These are phyloP conservation scores for Palloptera scutellata DNA, from an alignment of 2,888 invertebrate genomes.

Conservation along the genomic window DNA sequence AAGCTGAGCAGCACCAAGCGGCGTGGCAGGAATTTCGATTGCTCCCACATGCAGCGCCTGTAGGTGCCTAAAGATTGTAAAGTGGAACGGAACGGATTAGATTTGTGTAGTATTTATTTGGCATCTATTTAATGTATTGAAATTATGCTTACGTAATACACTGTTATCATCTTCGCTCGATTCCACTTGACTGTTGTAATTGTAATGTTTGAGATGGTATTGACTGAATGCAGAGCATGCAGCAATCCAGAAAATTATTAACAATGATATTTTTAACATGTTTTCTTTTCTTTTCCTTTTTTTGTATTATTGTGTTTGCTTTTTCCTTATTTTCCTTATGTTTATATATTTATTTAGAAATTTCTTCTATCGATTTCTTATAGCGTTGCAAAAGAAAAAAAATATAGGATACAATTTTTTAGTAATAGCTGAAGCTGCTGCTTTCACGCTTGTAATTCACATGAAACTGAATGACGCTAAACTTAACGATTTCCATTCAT, in stretches of 20 bases:
- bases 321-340: too few relatives aligned
- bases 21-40: slow-evolving; percentile 59
- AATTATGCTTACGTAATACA: slow-evolving; percentile 40
- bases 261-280: not conserved
- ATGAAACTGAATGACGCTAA: too few relatives aligned
- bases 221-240: slow-evolving; percentile 51
- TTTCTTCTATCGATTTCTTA: too few relatives aligned
- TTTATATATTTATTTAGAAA: too few relatives aligned
- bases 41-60: slow-evolving; percentile 63
- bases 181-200: slow-evolving; percentile 52
- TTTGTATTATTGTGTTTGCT: too few relatives aligned
- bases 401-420: too few relatives aligned
- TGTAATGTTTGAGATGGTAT: slow-evolving; percentile 57
- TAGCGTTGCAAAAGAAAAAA: too few relatives aligned
- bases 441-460: too few relatives aligned
- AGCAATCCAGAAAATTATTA: slow-evolving; percentile 17
- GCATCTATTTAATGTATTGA: not conserved
- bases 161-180: slow-evolving; percentile 42
- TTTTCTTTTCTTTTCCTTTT: too few relatives aligned
- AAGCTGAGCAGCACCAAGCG: slow-evolving; percentile 59
- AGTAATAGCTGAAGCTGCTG: too few relatives aligned
- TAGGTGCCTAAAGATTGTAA: slow-evolving; percentile 52
- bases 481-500: too few relatives aligned
- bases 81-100: not conserved
- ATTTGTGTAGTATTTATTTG: not conserved